Percentiles rank a stretch among this genome's conserved stretches.
Conservation (phyloP, 2,113 vertebrate genomes). For the Parotia lawesii region DNA sequence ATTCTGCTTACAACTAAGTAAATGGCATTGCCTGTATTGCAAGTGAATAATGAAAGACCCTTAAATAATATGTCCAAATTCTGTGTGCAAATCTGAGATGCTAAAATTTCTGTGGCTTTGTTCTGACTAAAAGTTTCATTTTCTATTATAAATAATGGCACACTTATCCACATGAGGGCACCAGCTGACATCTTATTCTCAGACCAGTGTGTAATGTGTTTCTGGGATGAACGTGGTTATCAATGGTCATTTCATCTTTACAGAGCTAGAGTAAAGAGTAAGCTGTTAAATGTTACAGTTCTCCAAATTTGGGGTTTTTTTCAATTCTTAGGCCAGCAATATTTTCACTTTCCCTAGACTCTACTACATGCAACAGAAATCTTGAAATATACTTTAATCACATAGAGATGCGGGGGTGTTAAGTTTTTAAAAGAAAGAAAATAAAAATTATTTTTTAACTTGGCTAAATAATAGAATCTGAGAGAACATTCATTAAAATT, state of each 20-base stretch:
- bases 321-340: not conserved
- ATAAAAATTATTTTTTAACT: not conserved
- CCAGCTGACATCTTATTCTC: slow-evolving; percentile 60
- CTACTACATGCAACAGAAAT: not conserved
- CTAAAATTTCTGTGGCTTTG: not conserved
- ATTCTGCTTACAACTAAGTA: not conserved
- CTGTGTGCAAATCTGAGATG: not conserved
- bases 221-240: not conserved
- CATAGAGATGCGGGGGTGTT: not conserved
- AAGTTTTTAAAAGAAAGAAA: not conserved
- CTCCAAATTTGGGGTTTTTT: not conserved
- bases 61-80: not conserved
- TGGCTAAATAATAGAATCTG: not conserved
- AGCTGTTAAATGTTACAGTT: not conserved
- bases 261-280: not conserved
- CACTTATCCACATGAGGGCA: slow-evolving; percentile 73
- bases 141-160: not conserved
- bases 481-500: not conserved
- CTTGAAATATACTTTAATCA: not conserved
- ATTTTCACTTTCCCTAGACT: not conserved
- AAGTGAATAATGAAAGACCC: not conserved
- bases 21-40: not conserved
- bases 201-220: not conserved
- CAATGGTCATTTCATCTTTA: not conserved
- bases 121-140: not conserved